Conservation (phyloP, 2,113 vertebrate species). For the Mohoua ochrocephala region DNA sequence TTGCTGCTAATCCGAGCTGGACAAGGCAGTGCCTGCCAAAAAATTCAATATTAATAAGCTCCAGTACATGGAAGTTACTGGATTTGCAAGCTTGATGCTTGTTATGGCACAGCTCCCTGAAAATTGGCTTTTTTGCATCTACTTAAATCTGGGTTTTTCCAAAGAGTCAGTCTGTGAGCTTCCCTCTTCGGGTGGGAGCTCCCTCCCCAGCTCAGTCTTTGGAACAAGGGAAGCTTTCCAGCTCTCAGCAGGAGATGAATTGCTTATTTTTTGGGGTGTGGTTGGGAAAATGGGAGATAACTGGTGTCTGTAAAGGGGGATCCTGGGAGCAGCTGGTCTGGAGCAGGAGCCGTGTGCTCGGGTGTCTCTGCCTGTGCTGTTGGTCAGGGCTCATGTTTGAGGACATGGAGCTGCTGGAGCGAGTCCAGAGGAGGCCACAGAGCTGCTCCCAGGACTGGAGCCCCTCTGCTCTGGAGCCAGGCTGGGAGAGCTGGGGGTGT, state of each 20-base stretch:
- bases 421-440: fast-evolving
- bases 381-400: fast-evolving
- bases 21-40: not conserved
- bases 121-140: not conserved
- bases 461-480: not conserved
- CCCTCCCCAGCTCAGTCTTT: not conserved
- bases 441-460: not conserved
- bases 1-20: not conserved
- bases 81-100: not conserved
- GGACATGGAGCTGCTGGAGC: not conserved
- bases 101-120: not conserved
- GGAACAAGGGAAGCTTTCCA: not conserved
- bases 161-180: not conserved
- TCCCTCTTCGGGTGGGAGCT: not conserved
- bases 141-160: not conserved
- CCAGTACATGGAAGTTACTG: not conserved
- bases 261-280: not conserved
- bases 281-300: not conserved
- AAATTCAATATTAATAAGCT: not conserved
- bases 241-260: not conserved
- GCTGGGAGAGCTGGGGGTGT: not conserved
- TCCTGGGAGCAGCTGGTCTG: not conserved
- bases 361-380: not conserved
- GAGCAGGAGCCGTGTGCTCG: not conserved
- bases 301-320: not conserved